These are phyloP conservation scores for Tetragonula carbonaria DNA, from an alignment of 2,888 invertebrate genomes.

Conservation along the genomic window DNA sequence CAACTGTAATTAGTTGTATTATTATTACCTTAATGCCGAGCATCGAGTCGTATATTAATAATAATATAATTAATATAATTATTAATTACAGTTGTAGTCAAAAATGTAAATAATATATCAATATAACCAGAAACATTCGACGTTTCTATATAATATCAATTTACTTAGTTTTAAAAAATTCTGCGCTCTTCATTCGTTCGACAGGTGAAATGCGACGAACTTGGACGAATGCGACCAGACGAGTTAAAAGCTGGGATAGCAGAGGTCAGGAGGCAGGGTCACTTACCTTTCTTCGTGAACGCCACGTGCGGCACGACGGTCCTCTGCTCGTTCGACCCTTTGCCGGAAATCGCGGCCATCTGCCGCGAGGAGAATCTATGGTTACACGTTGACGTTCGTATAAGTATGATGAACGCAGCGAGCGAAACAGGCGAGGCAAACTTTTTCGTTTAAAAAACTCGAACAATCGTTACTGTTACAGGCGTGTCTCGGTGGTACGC, in stretches of 20 bases:
- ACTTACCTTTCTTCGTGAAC: constrained; percentile 89
- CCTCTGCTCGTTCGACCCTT: constrained; percentile 92
- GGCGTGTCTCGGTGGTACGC: constrained; percentile 92
- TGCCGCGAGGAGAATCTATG: constrained; percentile 89
- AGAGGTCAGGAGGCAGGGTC: constrained; percentile 84
- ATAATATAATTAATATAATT: no score
- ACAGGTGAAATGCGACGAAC: constrained; percentile 87
- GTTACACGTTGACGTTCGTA: constrained; percentile 93
- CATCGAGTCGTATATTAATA: no score
- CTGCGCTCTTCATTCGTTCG: not conserved
- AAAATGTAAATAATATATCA: no score
- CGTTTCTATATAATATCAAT: no score
- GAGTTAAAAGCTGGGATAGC: constrained; percentile 87
- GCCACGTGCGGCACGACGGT: constrained; percentile 93
- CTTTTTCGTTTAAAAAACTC: not conserved
- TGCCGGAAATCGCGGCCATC: constrained; percentile 88
- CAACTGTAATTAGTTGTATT: no score
- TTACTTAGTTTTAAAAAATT: no score
- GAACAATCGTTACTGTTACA: constrained; percentile 79
- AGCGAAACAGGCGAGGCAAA: no score
- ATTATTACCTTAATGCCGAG: no score
- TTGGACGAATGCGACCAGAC: constrained; percentile 88
- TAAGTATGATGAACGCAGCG: constrained; percentile 17
- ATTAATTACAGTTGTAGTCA: no score
- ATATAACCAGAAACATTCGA: no score